Evolutionary conservation across 2,797 vertebrate genomes (phyloP), one percentile per base, ranked within the genome.

Genomic region (Pseudomugil tenellus): DNA sequence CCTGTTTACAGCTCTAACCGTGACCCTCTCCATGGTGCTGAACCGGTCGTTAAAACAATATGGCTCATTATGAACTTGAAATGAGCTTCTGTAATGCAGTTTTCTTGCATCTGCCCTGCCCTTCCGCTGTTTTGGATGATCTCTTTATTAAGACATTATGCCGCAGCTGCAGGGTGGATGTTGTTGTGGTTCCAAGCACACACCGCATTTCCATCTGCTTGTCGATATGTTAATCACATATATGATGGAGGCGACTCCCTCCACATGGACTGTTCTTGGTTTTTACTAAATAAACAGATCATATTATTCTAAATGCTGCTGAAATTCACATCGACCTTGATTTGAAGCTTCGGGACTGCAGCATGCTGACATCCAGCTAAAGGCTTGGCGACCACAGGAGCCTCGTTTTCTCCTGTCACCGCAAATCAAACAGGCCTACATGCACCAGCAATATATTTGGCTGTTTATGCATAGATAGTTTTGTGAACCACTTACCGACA

Each of bases 1-100:
- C 62, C 34, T 46, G 59, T 29, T 28, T 52, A 29, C 65, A 67
- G 62, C 62, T 64, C 70, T 48, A 43, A 76, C 39, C 60, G 32
- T 84, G 90, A 90, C 80, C n/a, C 87, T 90, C 83, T 91, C 89
- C 89, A 70, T 87, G 91, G 90, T 90, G 76, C 89, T 90, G 86
- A 91, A 90, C 19, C 5, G 77, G 1, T 41, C 37, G 72, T 80
- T 81, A 65, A 75, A 81, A 81, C 68, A 76, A 67, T 49, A 21
- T 0, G 54, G 39, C 5, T 46, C 21, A 53, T 74, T 16, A 58
- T 1, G 9, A 52, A 12, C 31, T 23, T 29, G 17, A 10, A 9
- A 19, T 41, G 43, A 48, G 11, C 10, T 2, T 34, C 46, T 3
- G 21, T 43, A 0, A 25, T 51, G 25, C 4, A 5, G 28, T 48